These are phyloP conservation scores for Byasa hedistus DNA, from an alignment of 2,888 invertebrate species.

Conservation along the genomic window DNA sequence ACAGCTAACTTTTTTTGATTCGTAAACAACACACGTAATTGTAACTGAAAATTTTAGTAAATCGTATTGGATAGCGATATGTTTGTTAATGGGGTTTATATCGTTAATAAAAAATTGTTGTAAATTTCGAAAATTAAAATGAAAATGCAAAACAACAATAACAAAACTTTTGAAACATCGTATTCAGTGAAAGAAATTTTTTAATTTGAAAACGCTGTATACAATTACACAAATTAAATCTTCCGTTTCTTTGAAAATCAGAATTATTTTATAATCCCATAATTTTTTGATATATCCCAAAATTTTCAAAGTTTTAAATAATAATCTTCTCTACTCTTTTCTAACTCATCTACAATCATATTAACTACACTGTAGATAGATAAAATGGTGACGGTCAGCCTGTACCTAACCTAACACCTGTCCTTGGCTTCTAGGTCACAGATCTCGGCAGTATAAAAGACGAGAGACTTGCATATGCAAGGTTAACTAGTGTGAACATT, in stretches of 20 bases:
- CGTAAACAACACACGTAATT: no score
- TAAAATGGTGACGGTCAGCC: not conserved
- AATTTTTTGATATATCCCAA: not conserved
- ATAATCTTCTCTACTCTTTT: no score
- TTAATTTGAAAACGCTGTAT: no score
- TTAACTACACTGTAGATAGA: not conserved
- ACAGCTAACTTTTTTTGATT: not conserved
- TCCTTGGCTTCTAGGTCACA: constrained; percentile 1
- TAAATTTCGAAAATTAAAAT: no score
- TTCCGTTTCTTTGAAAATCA: not conserved
- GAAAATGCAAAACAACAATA: no score
- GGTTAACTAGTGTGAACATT: not conserved
- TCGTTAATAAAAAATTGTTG: no score
- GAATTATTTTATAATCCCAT: not conserved
- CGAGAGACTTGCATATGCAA: not conserved
- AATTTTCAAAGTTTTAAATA: not conserved
- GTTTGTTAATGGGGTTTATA: no score
- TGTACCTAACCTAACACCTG: constrained; percentile 23
- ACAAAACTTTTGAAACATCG: no score
- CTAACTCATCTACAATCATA: no score
- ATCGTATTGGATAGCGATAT: no score
- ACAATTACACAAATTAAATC: not conserved
- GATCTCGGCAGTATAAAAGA: not conserved
- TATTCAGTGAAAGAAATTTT: no score
- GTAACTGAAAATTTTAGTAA: no score